Conservation (phyloP, 2,113 vertebrate genomes). For the Mungos mungo region DNA sequence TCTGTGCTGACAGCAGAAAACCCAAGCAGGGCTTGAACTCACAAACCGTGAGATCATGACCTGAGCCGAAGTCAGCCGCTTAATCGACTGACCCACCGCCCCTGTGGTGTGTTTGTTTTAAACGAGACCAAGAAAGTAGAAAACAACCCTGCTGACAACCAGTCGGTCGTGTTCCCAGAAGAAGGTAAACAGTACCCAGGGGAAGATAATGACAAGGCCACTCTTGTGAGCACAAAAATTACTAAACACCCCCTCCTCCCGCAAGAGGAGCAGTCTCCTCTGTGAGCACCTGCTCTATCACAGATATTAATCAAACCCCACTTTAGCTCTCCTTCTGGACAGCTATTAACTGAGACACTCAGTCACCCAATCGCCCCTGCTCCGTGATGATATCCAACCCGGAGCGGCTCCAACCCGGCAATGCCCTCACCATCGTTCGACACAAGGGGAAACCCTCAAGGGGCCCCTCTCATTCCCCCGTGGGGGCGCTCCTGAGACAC, state of each 20-base stretch:
- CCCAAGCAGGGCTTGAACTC: no score
- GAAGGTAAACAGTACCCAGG: background rate
- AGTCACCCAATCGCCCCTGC: background rate
- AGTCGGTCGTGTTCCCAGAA: background rate
- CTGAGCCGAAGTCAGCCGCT: no score
- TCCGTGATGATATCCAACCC: background rate
- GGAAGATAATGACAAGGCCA: background rate
- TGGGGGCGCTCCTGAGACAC: background rate
- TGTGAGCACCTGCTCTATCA: background rate
- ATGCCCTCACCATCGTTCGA: no score
- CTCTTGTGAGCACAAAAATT: background rate
- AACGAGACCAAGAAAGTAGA: background rate
- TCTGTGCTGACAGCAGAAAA: no score
- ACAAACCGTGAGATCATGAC: no score
- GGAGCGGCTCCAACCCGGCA: background rate
- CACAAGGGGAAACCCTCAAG: background rate
- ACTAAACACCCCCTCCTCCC: background rate
- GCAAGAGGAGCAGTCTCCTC: background rate
- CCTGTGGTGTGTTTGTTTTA: background rate
- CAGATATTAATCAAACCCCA: background rate
- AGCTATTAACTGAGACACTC: background rate
- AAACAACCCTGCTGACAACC: background rate
- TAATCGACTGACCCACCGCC: no score
- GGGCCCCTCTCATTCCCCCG: accelerated
- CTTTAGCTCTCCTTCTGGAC: background rate